Percentiles rank a stretch among this genome's conserved stretches.
phyloP scores from a whole-genome alignment of 2,113 vertebrate genomes.

The Malurus elegans region DNA sequence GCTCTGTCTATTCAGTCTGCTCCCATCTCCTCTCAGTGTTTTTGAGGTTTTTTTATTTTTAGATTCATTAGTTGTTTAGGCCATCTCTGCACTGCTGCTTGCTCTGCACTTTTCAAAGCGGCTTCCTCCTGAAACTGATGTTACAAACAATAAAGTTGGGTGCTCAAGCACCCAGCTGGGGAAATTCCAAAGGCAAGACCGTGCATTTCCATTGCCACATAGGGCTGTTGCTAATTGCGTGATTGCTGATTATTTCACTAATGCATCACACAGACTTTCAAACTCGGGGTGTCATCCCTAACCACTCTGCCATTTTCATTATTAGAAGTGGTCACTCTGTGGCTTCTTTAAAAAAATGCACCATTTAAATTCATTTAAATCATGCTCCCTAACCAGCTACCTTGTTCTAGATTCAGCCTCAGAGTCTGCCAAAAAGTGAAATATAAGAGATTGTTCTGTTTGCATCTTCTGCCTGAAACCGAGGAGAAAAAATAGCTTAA shows the following conservation, averaged over 20 bases:
- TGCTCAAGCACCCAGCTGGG: background rate
- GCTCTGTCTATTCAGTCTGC: slow-evolving; percentile 6
- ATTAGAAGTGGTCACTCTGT: background rate
- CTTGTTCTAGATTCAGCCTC: background rate
- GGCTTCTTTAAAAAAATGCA: background rate
- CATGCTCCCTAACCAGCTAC: background rate
- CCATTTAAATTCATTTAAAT: background rate
- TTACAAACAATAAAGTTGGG: background rate
- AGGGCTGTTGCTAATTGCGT: background rate
- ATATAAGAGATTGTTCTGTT: background rate
- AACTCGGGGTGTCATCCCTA: background rate
- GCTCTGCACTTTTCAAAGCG: slow-evolving; percentile 5
- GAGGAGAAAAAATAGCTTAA: slow-evolving; percentile 1
- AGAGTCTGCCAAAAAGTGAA: background rate
- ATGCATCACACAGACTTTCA: background rate
- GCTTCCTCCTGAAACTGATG: background rate
- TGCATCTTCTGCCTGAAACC: slow-evolving; percentile 3
- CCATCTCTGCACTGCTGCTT: background rate
- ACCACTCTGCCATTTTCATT: background rate
- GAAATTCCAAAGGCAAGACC: background rate
- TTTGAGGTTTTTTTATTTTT: background rate
- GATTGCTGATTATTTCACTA: background rate
- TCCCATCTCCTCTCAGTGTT: background rate
- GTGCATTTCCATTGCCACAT: background rate
- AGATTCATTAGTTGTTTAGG: slow-evolving; percentile 56